Percentiles rank a stretch among this genome's conserved stretches.
These are phyloP conservation scores for Gymnorhina tibicen DNA, from an alignment of 2,113 vertebrate genomes.

Conservation along the genomic window DNA sequence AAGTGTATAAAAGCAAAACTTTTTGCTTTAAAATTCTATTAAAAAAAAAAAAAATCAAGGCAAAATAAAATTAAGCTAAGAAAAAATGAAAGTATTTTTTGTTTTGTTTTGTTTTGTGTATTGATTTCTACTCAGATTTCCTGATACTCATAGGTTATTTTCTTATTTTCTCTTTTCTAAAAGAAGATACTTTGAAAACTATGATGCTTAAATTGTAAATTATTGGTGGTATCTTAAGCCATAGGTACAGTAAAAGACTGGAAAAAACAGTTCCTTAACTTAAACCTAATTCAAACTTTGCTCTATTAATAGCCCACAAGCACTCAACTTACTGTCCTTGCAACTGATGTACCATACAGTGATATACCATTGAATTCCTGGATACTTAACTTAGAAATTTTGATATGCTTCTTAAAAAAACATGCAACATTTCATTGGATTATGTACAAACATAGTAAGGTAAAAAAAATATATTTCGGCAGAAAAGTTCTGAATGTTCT, in stretches of 20 bases:
- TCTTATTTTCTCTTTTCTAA: background rate
- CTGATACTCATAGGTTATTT: accelerated
- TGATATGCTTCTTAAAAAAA: background rate
- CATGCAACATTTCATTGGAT: background rate
- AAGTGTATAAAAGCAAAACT: background rate
- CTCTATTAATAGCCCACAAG: background rate
- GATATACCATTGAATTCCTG: background rate
- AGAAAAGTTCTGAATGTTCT: background rate
- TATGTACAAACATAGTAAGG: background rate
- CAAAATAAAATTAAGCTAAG: background rate
- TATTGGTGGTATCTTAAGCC: background rate
- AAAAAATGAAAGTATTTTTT: background rate
- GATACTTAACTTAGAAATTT: background rate
- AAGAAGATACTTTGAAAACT: background rate
- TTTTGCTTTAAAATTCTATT: background rate
- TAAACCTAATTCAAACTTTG: background rate
- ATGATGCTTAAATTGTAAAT: background rate
- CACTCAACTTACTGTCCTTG: background rate
- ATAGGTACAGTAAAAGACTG: background rate
- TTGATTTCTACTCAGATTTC: background rate
- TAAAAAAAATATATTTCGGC: background rate
- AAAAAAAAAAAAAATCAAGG: background rate
- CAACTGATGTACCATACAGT: background rate
- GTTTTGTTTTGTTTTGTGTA: background rate
- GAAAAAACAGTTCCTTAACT: background rate